These are phyloP conservation scores for Pandemis cinnamomeana DNA, from an alignment of 2,888 invertebrate species.

Conservation along the genomic window DNA sequence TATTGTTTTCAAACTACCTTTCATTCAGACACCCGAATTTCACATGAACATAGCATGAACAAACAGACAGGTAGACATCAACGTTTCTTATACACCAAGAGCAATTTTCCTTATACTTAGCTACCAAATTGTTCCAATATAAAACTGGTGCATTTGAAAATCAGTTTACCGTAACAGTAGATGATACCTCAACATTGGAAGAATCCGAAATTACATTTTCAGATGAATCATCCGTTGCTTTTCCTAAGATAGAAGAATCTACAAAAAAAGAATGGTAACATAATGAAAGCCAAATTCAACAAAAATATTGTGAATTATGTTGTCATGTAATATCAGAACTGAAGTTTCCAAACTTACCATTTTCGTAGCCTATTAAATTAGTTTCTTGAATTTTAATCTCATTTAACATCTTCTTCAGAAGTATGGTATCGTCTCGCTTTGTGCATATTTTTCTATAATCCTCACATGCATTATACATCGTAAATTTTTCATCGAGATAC, in stretches of 20 bases:
- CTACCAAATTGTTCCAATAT: neutral
- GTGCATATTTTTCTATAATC: conserved; percentile 2
- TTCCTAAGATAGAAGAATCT: neutral
- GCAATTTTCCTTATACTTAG: no score
- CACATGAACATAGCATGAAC: no score
- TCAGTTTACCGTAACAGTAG: neutral
- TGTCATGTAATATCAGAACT: neutral
- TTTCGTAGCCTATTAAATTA: no score
- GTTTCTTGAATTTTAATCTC: neutral
- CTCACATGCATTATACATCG: neutral
- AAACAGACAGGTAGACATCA: no score
- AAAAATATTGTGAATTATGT: no score
- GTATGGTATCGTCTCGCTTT: neutral
- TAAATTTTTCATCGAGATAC: neutral
- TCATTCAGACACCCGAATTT: no score
- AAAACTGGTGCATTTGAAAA: neutral
- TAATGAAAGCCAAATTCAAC: no score
- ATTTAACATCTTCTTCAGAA: neutral
- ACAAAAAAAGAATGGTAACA: neutral
- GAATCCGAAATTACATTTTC: neutral
- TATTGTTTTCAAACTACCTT: no score
- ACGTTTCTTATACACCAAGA: no score
- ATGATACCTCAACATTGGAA: neutral
- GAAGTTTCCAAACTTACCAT: no score
- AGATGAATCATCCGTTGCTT: neutral